Evolutionary conservation across 2,888 invertebrate genomes (phyloP).

Genomic region (Megamerina dolium): DNA sequence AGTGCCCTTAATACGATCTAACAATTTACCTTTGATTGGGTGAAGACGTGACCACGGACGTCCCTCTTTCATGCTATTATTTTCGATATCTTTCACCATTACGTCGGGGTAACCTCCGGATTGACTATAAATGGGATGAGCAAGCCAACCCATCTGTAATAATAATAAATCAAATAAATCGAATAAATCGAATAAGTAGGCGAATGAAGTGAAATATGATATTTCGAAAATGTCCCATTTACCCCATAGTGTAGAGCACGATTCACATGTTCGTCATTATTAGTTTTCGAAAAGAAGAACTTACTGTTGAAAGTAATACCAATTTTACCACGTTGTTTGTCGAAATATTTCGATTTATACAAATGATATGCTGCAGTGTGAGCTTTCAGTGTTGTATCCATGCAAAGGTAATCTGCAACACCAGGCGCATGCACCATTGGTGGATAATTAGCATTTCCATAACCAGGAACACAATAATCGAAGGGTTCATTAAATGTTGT

Average conservation of each 20-base stretch:
- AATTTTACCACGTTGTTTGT: constrained; percentile 34
- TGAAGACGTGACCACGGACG: constrained; percentile 33
- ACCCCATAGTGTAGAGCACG: constrained; percentile 35
- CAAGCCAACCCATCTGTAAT: constrained; percentile 46
- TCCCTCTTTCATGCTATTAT: constrained; percentile 37
- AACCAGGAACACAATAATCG: constrained; percentile 42
- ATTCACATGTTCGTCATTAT: constrained; percentile 25
- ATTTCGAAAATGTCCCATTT: no score
- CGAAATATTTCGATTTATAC: constrained; percentile 47
- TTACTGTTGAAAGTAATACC: constrained; percentile 33
- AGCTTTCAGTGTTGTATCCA: constrained; percentile 52
- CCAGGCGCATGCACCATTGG: constrained; percentile 48
- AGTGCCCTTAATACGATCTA: constrained; percentile 25
- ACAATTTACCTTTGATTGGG: constrained; percentile 22
- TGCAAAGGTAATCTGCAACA: constrained; percentile 52
- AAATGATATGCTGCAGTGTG: constrained; percentile 53
- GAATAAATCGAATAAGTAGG: no score
- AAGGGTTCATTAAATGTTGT: constrained; percentile 27
- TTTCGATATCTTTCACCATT: constrained; percentile 35
- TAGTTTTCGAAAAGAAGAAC: constrained; percentile 28
- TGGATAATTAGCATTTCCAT: constrained; percentile 44
- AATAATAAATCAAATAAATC: no score
- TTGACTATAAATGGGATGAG: constrained; percentile 37
- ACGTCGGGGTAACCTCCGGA: constrained; percentile 38
- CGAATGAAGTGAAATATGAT: not conserved